A percentile compares a stretch with the other conserved stretches of the same genome.
Conservation (phyloP, 2,888 invertebrate genomes). For the Elysia crispata region DNA sequence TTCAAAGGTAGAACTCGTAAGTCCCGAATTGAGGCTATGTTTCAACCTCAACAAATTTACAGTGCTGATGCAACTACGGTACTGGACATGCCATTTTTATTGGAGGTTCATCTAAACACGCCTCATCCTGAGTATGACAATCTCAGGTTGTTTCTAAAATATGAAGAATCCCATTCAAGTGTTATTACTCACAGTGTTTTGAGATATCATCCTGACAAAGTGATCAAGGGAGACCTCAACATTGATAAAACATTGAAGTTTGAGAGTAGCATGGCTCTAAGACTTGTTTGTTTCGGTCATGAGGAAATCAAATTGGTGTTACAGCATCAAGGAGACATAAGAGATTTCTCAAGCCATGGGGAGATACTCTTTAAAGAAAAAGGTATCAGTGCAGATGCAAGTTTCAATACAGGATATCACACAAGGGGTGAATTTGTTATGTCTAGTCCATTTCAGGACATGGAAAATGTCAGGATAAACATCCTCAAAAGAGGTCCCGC, state of each 20-base stretch:
- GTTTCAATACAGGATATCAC: slow-evolving; percentile 22
- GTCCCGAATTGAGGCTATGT: slow-evolving; percentile 47
- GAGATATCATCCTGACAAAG: slow-evolving; percentile 24
- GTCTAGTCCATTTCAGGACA: slow-evolving; percentile 23
- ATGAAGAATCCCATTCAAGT: slow-evolving; percentile 32
- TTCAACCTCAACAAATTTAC: slow-evolving; percentile 47
- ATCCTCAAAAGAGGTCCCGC: slow-evolving; percentile 28
- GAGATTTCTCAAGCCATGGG: slow-evolving; percentile 58
- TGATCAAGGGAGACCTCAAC: slow-evolving; percentile 12
- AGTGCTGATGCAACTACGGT: slow-evolving; percentile 45
- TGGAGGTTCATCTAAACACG: slow-evolving; percentile 54
- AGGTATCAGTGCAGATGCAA: slow-evolving; percentile 14
- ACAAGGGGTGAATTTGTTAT: slow-evolving; percentile 32
- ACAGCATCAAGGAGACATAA: slow-evolving; percentile 56
- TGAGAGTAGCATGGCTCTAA: slow-evolving; percentile 51
- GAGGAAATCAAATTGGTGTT: slow-evolving; percentile 55
- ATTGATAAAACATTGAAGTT: slow-evolving; percentile 34
- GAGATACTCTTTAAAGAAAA: slow-evolving; percentile 48
- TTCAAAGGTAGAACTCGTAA: slow-evolving; percentile 37
- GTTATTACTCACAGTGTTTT: slow-evolving; percentile 47
- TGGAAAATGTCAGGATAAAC: slow-evolving; percentile 29
- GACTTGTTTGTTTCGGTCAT: slow-evolving; percentile 61
- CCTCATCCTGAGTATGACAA: slow-evolving; percentile 58
- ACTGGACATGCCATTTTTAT: slow-evolving; percentile 45
- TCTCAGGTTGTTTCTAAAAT: slow-evolving; percentile 49